phyloP scores from a whole-genome alignment of 2,888 invertebrate species.

The Ectemnius continuus region DNA sequence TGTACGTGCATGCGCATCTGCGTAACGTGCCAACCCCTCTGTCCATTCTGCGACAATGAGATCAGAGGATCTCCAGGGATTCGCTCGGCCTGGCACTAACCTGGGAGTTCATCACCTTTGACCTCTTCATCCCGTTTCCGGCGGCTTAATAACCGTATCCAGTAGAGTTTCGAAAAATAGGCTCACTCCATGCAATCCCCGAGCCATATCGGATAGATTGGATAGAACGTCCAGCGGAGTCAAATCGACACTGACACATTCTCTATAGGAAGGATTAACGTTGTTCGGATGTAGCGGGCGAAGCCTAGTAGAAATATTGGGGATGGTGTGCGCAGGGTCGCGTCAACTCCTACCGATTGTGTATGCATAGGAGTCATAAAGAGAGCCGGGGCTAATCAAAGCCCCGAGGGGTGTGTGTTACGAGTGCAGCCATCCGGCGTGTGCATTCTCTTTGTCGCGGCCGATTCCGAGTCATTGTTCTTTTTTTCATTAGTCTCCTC shows the following conservation, averaged over 20 bases:
- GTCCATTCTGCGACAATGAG: conserved; percentile 36
- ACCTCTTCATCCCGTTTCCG: conserved; percentile 3
- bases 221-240: no score
- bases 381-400: no score
- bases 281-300: no score
- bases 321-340: no score
- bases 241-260: no score
- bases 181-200: not conserved
- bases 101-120: conserved; percentile 34
- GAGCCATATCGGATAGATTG: no score
- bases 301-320: no score
- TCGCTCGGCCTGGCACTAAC: conserved; percentile 24
- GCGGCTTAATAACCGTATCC: conserved; percentile 3
- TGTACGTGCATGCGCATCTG: conserved; percentile 7
- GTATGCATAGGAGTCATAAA: no score
- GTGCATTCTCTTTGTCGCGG: not conserved
- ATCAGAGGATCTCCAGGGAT: conserved; percentile 37
- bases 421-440: no score
- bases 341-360: no score
- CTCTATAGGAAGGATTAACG: no score
- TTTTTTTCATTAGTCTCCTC: conserved; percentile 55
- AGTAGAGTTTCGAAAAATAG: not conserved
- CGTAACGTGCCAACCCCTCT: not conserved
- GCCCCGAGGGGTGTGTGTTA: no score
- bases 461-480: conserved; percentile 51